Evolutionary conservation across 2,797 vertebrate genomes (phyloP).

Genomic region (Myiotriccus ornatus): DNA sequence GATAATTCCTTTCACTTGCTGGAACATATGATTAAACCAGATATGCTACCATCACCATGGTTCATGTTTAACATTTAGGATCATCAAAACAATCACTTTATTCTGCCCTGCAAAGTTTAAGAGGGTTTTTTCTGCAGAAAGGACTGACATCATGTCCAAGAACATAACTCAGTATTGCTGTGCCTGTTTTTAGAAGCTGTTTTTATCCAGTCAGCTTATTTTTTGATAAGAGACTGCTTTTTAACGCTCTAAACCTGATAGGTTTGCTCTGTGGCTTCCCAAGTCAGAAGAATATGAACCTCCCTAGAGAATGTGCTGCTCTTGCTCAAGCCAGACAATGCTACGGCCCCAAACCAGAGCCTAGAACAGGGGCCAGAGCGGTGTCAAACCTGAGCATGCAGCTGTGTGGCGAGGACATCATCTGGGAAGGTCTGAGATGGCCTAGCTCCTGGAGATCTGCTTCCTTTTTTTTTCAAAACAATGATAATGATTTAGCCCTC

Average conservation of each 20-base stretch:
- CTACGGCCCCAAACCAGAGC: accelerated
- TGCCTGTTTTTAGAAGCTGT: background rate
- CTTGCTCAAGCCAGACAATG: background rate
- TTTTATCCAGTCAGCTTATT: background rate
- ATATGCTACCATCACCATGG: background rate
- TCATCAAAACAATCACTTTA: background rate
- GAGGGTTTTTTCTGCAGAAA: background rate
- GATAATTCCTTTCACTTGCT: background rate
- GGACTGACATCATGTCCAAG: background rate
- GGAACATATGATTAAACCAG: background rate
- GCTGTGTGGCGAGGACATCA: background rate
- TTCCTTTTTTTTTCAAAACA: background rate
- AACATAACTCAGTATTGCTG: background rate
- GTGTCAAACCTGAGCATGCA: background rate
- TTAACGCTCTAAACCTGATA: background rate
- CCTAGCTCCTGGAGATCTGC: background rate
- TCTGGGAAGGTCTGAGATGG: background rate
- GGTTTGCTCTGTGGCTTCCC: background rate
- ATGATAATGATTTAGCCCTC: background rate
- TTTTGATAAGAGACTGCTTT: background rate
- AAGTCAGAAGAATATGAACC: background rate
- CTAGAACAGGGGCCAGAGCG: background rate
- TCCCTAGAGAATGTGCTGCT: background rate
- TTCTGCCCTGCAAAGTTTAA: background rate
- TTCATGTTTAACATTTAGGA: background rate